phyloP scores from a whole-genome alignment of 2,888 invertebrate genomes.

The Oscheius sp. region DNA sequence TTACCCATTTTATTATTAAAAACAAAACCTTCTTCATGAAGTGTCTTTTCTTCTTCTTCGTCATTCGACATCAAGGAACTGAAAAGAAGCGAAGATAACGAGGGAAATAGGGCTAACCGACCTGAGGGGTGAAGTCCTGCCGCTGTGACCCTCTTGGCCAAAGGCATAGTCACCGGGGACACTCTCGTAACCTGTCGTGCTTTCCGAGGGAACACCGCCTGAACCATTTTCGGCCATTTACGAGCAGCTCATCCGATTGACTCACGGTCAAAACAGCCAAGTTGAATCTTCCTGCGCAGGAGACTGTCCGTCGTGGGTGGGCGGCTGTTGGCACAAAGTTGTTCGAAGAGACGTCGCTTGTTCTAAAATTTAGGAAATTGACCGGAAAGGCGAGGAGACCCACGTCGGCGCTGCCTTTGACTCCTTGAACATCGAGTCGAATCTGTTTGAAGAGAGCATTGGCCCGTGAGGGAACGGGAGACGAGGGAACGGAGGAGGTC shows the following conservation, averaged over 20 bases:
- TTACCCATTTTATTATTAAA: constrained; percentile 1
- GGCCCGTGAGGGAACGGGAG: constrained; percentile 23
- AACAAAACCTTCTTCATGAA: constrained; percentile 24
- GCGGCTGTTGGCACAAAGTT: background rate
- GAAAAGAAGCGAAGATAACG: background rate
- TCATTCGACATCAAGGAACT: constrained; percentile 21
- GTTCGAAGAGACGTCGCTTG: constrained; percentile 36
- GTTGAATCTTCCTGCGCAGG: constrained; percentile 36
- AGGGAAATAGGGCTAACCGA: background rate
- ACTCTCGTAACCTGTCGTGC: constrained; percentile 37
- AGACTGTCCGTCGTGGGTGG: constrained; percentile 29
- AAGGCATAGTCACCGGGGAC: constrained; percentile 35
- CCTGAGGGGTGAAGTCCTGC: constrained; percentile 30
- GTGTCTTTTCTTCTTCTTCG: constrained; percentile 16
- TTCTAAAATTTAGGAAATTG: constrained; percentile 23
- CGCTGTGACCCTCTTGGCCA: constrained; percentile 14
- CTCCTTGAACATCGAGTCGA: constrained; percentile 33
- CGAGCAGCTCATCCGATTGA: constrained; percentile 18
- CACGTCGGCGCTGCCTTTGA: constrained; percentile 34
- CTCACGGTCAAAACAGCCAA: constrained; percentile 31
- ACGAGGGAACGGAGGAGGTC: constrained; percentile 25
- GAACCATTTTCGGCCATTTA: constrained; percentile 4
- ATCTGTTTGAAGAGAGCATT: constrained; percentile 33
- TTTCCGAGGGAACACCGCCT: constrained; percentile 32
- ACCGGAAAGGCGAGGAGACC: background rate